phyloP scores from a whole-genome alignment of 2,113 vertebrate species.

The Equus przewalskii region DNA sequence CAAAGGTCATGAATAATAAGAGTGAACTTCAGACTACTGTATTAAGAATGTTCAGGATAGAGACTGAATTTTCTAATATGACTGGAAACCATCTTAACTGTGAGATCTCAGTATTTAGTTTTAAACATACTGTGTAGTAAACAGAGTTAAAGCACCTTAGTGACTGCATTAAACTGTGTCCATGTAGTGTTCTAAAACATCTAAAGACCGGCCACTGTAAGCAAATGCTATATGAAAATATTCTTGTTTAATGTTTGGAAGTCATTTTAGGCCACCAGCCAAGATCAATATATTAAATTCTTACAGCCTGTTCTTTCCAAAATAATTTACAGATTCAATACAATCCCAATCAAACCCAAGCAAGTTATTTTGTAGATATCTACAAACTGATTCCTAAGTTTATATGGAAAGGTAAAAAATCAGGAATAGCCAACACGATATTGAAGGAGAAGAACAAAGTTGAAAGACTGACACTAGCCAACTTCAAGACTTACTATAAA shows the following conservation, averaged over 20 bases:
- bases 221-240: slow-evolving; percentile 5
- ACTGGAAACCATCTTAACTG: not conserved
- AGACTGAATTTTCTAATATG: not conserved
- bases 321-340: not conserved
- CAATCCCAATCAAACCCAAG: not conserved
- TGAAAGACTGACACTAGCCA: not conserved
- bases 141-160: slow-evolving; percentile 31
- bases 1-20: not conserved
- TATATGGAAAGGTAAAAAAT: not conserved
- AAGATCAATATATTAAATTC: slow-evolving; percentile 18
- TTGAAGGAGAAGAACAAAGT: not conserved
- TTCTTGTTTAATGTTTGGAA: not conserved
- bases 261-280: not conserved
- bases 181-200: not conserved
- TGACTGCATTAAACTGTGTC: not conserved
- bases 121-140: not conserved
- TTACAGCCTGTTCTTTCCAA: not conserved
- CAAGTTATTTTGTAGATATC: not conserved
- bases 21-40: not conserved
- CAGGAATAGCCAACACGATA: not conserved
- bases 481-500: not conserved
- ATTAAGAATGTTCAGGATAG: not conserved
- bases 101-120: not conserved
- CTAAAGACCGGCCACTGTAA: not conserved
- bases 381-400: not conserved